Conservation (phyloP, 2,797 vertebrate species). For the Lepilemur ruficaudatus region DNA sequence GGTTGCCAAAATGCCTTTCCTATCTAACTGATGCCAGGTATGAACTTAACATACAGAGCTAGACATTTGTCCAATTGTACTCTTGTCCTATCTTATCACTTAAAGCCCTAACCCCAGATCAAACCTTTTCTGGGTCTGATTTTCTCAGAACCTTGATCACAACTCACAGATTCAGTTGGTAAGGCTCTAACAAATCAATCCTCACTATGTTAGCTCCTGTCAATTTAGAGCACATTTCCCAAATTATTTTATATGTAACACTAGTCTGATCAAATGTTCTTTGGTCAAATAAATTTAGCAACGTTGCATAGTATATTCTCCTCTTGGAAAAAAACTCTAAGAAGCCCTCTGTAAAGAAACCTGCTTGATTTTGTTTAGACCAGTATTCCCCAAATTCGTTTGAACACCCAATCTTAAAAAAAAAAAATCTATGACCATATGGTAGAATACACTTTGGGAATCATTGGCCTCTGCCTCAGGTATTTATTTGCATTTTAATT, state of each 20-base stretch:
- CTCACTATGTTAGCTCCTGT: neutral
- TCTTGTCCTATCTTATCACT: neutral
- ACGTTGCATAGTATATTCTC: neutral
- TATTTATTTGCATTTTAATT: slow-evolving; percentile 69
- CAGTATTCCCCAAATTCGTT: slow-evolving; percentile 14
- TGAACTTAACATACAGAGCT: neutral
- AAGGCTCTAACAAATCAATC: slow-evolving; percentile 22
- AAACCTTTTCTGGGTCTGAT: neutral
- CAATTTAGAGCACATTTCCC: slow-evolving; percentile 24
- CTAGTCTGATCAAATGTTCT: slow-evolving; percentile 18
- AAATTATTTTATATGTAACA: slow-evolving; percentile 21
- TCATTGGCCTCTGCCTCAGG: neutral
- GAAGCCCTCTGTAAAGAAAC: neutral
- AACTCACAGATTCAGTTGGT: neutral
- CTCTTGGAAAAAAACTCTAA: neutral
- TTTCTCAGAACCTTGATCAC: slow-evolving; percentile 19
- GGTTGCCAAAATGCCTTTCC: slow-evolving; percentile 11
- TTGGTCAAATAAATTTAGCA: slow-evolving; percentile 24
- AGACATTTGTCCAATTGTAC: neutral
- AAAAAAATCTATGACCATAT: neutral
- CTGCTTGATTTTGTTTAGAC: slow-evolving; percentile 2
- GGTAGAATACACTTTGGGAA: slow-evolving; percentile 47
- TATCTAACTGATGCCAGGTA: neutral
- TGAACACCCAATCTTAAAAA: slow-evolving; percentile 5
- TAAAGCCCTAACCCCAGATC: neutral